Evolutionary conservation across 2,888 invertebrate species (phyloP).

Genomic region (Zaprionus bogoriensis): DNA sequence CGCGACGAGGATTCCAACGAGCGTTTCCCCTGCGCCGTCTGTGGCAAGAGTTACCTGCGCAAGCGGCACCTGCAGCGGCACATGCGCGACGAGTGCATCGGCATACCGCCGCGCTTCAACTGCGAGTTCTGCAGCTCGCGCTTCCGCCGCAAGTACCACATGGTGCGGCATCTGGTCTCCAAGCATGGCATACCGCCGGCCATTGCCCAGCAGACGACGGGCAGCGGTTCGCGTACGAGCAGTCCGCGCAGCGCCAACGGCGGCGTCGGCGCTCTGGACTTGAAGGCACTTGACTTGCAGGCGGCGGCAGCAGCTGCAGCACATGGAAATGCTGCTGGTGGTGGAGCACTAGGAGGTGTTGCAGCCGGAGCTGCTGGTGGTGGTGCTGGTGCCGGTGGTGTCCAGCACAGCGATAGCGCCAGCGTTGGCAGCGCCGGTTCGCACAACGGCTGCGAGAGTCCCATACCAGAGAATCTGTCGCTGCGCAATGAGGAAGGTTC

Average conservation of each 20-base stretch:
- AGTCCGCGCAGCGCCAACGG: constrained; percentile 22
- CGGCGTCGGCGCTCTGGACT: constrained; percentile 29
- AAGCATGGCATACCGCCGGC: constrained; percentile 82
- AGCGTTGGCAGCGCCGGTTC: constrained; percentile 66
- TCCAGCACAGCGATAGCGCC: constrained; percentile 49
- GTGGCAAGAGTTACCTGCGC: constrained; percentile 85
- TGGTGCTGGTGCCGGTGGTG: constrained; percentile 8
- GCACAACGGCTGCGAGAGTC: constrained; percentile 73
- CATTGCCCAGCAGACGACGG: constrained; percentile 74
- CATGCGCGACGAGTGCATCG: constrained; percentile 84
- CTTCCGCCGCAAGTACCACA: constrained; percentile 84
- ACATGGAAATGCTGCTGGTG: constrained; percentile 1
- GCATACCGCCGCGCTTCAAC: constrained; percentile 84
- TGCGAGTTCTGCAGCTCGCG: constrained; percentile 84
- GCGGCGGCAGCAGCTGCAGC: not conserved
- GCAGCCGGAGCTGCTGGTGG: not conserved
- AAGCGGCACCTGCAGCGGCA: constrained; percentile 86
- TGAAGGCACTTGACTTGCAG: constrained; percentile 37
- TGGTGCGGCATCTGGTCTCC: constrained; percentile 83
- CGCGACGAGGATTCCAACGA: constrained; percentile 58
- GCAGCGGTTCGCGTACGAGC: constrained; percentile 58
- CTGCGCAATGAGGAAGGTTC: constrained; percentile 70
- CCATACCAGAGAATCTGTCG: constrained; percentile 80
- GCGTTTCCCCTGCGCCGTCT: constrained; percentile 84
- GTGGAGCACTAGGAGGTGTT: constrained; percentile 4